Conservation (phyloP, 2,888 invertebrate species). For the Acronicta alni region DNA sequence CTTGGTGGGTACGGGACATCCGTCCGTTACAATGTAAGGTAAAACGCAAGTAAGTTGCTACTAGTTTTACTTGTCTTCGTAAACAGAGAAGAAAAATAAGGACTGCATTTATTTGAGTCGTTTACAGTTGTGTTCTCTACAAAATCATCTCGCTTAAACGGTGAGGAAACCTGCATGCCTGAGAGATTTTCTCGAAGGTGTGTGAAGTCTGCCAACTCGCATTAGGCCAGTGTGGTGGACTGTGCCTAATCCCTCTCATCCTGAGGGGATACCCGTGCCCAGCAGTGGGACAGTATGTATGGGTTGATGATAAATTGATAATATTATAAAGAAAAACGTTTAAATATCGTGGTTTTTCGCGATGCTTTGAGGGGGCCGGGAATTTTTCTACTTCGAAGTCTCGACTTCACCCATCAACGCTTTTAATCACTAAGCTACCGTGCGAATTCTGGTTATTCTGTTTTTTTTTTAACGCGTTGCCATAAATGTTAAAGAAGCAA, state of each 20-base stretch:
- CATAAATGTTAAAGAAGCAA: constrained; percentile 35
- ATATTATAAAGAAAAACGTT: too few relatives aligned
- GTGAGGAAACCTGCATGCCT: too few relatives aligned
- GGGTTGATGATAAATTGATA: too few relatives aligned
- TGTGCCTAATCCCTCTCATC: too few relatives aligned
- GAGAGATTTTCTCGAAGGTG: too few relatives aligned
- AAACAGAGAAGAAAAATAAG: constrained; percentile 1
- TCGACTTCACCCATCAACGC: constrained; percentile 1
- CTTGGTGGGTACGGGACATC: constrained; percentile 27
- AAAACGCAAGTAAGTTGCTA: constrained; percentile 14
- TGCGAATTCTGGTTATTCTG: background rate
- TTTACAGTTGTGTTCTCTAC: background rate
- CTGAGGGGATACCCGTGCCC: too few relatives aligned
- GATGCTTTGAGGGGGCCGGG: too few relatives aligned
- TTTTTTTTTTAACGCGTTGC: constrained; percentile 27
- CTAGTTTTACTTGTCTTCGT: constrained; percentile 7
- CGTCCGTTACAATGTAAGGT: constrained; percentile 12
- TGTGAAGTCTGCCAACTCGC: too few relatives aligned
- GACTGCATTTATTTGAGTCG: constrained; percentile 11
- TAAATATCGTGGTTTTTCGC: too few relatives aligned
- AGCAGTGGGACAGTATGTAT: too few relatives aligned
- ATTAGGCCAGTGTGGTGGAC: too few relatives aligned
- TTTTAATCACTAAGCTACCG: constrained; percentile 13
- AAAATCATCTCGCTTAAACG: constrained; percentile 10
- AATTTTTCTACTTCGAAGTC: constrained; percentile 1